These are phyloP conservation scores for Lacanobia wlatinum DNA, from an alignment of 2,888 invertebrate genomes.

Conservation along the genomic window DNA sequence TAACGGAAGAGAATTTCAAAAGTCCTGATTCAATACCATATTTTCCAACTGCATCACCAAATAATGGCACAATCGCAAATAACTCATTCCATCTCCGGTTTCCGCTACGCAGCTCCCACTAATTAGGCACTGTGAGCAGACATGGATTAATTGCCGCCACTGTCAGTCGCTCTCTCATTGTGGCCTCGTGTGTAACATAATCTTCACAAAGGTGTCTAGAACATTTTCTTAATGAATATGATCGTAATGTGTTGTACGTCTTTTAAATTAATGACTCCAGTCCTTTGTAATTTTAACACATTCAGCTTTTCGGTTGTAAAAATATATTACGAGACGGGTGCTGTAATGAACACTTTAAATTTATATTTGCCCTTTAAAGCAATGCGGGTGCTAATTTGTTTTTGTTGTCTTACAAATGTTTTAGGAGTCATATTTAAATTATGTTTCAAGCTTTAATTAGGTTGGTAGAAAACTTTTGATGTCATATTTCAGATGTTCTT, in stretches of 20 bases:
- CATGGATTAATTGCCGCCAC: constrained; percentile 87
- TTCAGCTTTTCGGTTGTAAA: constrained; percentile 68
- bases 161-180: constrained; percentile 77
- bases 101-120: constrained; percentile 84
- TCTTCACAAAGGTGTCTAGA: constrained; percentile 82
- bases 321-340: constrained; percentile 65
- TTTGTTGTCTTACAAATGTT: constrained; percentile 59
- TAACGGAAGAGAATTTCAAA: constrained; percentile 21
- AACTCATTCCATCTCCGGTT: constrained; percentile 86
- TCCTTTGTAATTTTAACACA: constrained; percentile 77
- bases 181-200: constrained; percentile 78
- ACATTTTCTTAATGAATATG: constrained; percentile 86
- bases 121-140: constrained; percentile 86
- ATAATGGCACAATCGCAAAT: constrained; percentile 81
- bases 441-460: constrained; percentile 27
- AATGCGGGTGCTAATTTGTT: constrained; percentile 69
- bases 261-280: constrained; percentile 75
- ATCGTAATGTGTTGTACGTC: constrained; percentile 76
- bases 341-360: constrained; percentile 70
- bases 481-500: background rate
- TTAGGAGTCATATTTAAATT: constrained; percentile 37
- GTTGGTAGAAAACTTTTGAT: constrained; percentile 12
- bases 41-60: constrained; percentile 64
- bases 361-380: constrained; percentile 65
- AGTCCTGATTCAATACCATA: constrained; percentile 44